Base-by-base conservation (phyloP, 2,888 invertebrate genomes). In the Aphrophora alni region DNA sequence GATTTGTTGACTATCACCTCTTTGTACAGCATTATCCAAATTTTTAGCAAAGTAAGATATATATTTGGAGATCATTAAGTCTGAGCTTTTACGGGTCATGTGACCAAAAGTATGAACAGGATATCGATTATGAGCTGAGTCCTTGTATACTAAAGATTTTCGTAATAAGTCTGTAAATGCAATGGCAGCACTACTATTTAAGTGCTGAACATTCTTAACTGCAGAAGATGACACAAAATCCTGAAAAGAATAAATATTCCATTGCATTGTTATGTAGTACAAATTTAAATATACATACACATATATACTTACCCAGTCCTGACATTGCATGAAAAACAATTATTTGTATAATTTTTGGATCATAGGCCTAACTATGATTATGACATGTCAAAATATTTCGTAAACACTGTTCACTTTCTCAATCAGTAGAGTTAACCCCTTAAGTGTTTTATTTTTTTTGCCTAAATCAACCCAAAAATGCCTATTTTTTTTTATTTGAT, bases 101-200 rank as follows among this genome's bases (percentile, higher is more conserved):
- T 90, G 90, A 38, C 93, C 93, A 83, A 92, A 94, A 87, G 90
- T 90, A 85, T 94, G 91, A 4, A 92, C 90, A 0, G 94, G 93
- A 85, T 91, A 94, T 85, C 90, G 90, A 78, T 90, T 90, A 86
- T 92, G 90, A 0, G 91, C 91, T 17, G 90, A 89, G 17, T 88
- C 87, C 81, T 90, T 90, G 87, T 92, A 89, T 0, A 93, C 91
- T 84, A 92, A 91, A 25, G 91, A 92, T 86, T 90, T 89, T 81
- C 92, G 90, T 33, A 92, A 89, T 78, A 94, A 89, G 82, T 90
- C 90, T 14, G 92, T 89, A 82, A 91, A 92, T 3, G 92, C 88
- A 33, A 93, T 87, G 77, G 93, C 86, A 79, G 92, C 91, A n/a
- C 91, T 89, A 24, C 89, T 88, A 86, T 93, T 92, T 12, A 94